Percentiles rank a stretch among this genome's conserved stretches.
These are phyloP conservation scores for Helarctos malayanus DNA, from an alignment of 2,797 vertebrate species.

Conservation along the genomic window DNA sequence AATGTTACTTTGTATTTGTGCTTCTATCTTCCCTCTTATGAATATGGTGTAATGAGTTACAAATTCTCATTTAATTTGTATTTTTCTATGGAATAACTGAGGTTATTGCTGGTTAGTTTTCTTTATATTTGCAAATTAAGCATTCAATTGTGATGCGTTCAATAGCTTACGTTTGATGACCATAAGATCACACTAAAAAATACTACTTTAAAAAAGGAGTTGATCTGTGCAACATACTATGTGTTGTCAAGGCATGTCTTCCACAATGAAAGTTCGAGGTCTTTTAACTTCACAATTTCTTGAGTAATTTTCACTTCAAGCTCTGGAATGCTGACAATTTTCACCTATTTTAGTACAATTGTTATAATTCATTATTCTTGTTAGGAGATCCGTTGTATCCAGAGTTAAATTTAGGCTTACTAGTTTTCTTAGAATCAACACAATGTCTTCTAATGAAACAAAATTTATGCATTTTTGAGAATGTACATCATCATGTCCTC, in stretches of 20 bases:
- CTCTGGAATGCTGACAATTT: constrained; percentile 62
- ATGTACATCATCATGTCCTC: not conserved
- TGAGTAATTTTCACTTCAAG: constrained; percentile 63
- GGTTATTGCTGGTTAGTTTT: not conserved
- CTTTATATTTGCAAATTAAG: constrained; percentile 32
- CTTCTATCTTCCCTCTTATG: not conserved
- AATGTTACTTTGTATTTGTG: not conserved
- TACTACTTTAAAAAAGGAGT: not conserved
- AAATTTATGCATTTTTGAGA: constrained; percentile 10
- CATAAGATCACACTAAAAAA: not conserved
- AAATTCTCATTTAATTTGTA: not conserved
- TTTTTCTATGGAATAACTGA: not conserved
- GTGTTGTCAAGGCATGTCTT: constrained; percentile 53
- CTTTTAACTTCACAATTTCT: constrained; percentile 56
- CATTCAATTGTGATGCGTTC: not conserved
- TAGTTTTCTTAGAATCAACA: constrained; percentile 30
- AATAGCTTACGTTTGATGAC: not conserved
- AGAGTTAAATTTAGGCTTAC: constrained; percentile 12
- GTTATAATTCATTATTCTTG: constrained; percentile 4
- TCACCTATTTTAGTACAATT: constrained; percentile 56
- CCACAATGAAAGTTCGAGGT: not conserved
- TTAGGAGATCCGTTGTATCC: not conserved
- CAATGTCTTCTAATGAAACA: constrained; percentile 10
- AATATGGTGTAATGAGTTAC: not conserved
- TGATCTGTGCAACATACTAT: constrained; percentile 11